These are phyloP conservation scores for human (Homo sapiens) DNA, from an alignment of 2,113 vertebrate species.

Conservation along the genomic window DNA sequence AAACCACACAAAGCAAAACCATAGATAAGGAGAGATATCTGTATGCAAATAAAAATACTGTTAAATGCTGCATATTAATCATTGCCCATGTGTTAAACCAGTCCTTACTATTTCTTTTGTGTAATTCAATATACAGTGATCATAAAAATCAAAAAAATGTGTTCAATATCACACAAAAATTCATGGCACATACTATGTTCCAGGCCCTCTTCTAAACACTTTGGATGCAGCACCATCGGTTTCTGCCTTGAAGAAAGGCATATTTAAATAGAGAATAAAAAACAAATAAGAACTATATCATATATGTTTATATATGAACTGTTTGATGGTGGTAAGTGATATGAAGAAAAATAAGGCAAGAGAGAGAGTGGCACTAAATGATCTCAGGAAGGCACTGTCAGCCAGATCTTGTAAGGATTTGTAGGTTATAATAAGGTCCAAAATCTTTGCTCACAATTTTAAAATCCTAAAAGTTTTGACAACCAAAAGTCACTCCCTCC, in stretches of 20 bases:
- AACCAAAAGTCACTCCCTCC: background rate
- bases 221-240: background rate
- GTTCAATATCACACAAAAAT: background rate
- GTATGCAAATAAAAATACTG: background rate
- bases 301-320: background rate
- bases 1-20: background rate
- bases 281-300: background rate
- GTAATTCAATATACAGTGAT: background rate
- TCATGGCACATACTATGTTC: background rate
- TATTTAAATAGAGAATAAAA: background rate
- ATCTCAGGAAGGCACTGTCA: background rate
- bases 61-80: background rate
- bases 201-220: background rate
- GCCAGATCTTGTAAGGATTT: background rate
- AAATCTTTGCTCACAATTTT: background rate
- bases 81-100: background rate
- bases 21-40: background rate
- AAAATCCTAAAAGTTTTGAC: background rate
- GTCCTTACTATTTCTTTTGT: background rate
- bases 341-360: background rate
- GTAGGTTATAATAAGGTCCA: background rate
- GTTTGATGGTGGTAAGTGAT: too few relatives aligned
- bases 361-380: background rate
- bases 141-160: background rate
- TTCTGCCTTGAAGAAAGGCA: background rate